phyloP scores from a whole-genome alignment of 2,888 invertebrate species.

The Cryptocheilus praepositus region DNA sequence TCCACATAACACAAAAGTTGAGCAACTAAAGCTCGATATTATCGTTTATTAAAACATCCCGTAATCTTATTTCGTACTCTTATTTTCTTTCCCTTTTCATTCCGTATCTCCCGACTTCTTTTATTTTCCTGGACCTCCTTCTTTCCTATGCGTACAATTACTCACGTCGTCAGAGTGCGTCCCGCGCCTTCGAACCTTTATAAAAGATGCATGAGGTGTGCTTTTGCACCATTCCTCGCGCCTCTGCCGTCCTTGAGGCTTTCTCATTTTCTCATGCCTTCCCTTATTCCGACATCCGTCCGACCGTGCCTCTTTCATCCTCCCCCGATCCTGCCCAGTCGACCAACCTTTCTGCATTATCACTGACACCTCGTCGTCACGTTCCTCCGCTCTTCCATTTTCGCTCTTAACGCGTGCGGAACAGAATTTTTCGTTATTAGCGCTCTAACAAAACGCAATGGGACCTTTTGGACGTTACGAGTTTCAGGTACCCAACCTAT shows the following conservation, averaged over 20 bases:
- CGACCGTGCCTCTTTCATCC: background rate
- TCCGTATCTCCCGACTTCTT: background rate
- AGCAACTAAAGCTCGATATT: too few relatives aligned
- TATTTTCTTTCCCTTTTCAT: background rate
- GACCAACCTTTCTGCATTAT: too few relatives aligned
- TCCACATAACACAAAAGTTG: too few relatives aligned
- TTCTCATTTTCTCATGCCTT: conserved; percentile 41
- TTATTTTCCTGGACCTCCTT: conserved; percentile 19
- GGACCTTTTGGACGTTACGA: too few relatives aligned
- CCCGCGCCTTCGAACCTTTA: conserved; percentile 35
- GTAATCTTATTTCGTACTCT: background rate
- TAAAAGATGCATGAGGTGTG: conserved; percentile 57
- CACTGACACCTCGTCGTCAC: background rate
- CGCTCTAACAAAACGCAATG: too few relatives aligned
- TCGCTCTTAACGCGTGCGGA: background rate
- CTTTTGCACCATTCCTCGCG: conserved; percentile 29
- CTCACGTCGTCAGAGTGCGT: conserved; percentile 25
- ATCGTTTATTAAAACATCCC: background rate
- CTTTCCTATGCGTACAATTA: conserved; percentile 50
- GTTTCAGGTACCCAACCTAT: too few relatives aligned
- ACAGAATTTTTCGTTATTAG: background rate
- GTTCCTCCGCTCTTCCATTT: background rate
- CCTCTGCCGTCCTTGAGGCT: conserved; percentile 32
- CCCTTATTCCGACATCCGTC: background rate
- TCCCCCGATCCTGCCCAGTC: background rate